These are phyloP conservation scores for Nematostella vectensis DNA, from an alignment of 92 coral and sea anemone species.

Conservation along the genomic window DNA sequence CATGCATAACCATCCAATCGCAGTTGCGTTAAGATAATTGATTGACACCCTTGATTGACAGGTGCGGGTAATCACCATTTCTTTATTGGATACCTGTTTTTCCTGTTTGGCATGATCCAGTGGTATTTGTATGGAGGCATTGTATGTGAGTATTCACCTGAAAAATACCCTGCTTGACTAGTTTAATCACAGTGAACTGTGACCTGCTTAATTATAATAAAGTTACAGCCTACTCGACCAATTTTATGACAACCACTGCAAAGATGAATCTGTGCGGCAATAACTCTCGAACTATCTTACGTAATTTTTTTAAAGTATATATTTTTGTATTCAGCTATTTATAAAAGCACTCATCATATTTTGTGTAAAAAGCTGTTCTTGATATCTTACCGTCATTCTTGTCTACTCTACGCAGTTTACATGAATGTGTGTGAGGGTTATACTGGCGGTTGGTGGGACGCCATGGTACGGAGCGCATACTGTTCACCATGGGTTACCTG, in stretches of 20 bases:
- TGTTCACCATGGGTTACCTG: slow-evolving; percentile 91
- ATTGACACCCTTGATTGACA: slow-evolving; percentile 14
- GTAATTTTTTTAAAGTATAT: too few species aligned
- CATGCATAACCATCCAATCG: too few species aligned
- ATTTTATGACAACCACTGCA: too few species aligned
- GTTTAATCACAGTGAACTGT: not conserved
- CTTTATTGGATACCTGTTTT: slow-evolving; percentile 80
- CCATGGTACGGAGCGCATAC: slow-evolving; percentile 47
- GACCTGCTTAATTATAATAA: not conserved
- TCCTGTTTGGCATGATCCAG: slow-evolving; percentile 63
- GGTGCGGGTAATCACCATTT: slow-evolving; percentile 84
- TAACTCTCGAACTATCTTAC: too few species aligned
- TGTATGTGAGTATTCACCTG: slow-evolving; percentile 57
- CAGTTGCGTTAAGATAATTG: too few species aligned
- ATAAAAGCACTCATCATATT: too few species aligned
- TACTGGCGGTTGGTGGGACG: slow-evolving; percentile 63
- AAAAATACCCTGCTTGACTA: not conserved
- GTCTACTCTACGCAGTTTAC: slow-evolving; percentile 51
- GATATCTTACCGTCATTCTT: too few species aligned
- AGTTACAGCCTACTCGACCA: too few species aligned
- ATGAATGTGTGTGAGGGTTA: slow-evolving; percentile 59
- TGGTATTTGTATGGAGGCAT: slow-evolving; percentile 76
- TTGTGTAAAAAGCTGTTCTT: too few species aligned
- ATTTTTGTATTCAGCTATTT: too few species aligned
- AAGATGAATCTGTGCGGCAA: too few species aligned